phyloP scores from a whole-genome alignment of 2,113 vertebrate species.

The Myotis brandtii region DNA sequence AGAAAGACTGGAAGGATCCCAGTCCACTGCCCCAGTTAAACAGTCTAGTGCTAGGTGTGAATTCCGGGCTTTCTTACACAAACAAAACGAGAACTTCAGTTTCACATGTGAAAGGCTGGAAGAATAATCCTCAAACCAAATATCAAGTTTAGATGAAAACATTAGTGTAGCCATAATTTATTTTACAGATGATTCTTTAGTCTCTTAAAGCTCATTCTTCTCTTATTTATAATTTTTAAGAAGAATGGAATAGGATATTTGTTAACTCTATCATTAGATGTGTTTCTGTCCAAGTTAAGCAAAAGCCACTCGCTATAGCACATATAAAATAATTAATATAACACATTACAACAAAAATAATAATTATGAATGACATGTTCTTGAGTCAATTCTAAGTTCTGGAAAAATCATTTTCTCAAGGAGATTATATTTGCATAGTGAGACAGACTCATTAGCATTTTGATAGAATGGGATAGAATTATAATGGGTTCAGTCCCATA shows the following conservation, averaged over 20 bases:
- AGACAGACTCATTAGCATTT: not conserved
- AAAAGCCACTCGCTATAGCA: not conserved
- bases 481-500: not conserved
- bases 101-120: slow-evolving; percentile 72
- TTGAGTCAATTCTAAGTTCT: not conserved
- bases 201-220: not conserved
- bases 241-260: not conserved
- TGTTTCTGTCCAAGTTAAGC: not conserved
- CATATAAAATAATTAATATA: not conserved
- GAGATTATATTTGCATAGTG: not conserved
- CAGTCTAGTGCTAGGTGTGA: slow-evolving; percentile 41
- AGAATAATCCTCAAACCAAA: slow-evolving; percentile 65
- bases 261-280: not conserved
- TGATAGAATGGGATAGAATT: not conserved
- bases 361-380: not conserved
- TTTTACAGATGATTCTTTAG: slow-evolving; percentile 45
- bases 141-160: slow-evolving; percentile 52
- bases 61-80: not conserved
- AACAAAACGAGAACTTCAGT: slow-evolving; percentile 62
- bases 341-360: not conserved
- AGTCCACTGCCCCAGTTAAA: not conserved
- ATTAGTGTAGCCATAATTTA: slow-evolving; percentile 58
- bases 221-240: slow-evolving; percentile 1
- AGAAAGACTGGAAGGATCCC: not conserved
- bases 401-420: not conserved